Conservation (phyloP, 64 coral and sea anemone species). For the Orbicella faveolata region DNA sequence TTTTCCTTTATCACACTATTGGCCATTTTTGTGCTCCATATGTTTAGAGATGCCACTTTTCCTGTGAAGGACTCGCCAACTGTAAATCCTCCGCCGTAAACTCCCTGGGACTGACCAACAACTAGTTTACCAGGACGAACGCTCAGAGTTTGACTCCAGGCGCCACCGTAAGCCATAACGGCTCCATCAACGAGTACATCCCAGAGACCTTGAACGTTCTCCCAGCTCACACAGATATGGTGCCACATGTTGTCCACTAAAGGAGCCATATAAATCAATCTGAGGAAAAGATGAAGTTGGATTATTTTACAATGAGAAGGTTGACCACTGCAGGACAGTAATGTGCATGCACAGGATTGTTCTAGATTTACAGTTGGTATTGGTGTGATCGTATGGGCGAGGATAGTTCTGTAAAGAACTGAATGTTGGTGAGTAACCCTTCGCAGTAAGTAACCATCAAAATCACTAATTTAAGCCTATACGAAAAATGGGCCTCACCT, state of each 20-base stretch:
- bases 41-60: neutral
- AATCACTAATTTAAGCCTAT: too few relatives aligned
- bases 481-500: too few relatives aligned
- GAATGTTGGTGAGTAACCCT: too few relatives aligned
- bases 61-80: neutral
- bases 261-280: neutral
- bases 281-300: neutral
- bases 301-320: neutral
- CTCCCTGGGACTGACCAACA: neutral
- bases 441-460: too few relatives aligned
- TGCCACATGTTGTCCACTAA: neutral
- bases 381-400: too few relatives aligned
- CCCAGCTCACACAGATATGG: constrained; percentile 18
- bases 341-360: too few relatives aligned
- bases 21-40: neutral
- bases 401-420: too few relatives aligned
- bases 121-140: neutral
- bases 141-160: neutral
- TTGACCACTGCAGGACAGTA: too few relatives aligned
- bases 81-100: neutral
- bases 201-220: neutral
- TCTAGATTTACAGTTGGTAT: too few relatives aligned
- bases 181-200: neutral
- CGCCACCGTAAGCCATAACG: neutral
- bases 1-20: neutral